phyloP scores from a whole-genome alignment of 2,888 invertebrate species.

The Chalcis sispes region DNA sequence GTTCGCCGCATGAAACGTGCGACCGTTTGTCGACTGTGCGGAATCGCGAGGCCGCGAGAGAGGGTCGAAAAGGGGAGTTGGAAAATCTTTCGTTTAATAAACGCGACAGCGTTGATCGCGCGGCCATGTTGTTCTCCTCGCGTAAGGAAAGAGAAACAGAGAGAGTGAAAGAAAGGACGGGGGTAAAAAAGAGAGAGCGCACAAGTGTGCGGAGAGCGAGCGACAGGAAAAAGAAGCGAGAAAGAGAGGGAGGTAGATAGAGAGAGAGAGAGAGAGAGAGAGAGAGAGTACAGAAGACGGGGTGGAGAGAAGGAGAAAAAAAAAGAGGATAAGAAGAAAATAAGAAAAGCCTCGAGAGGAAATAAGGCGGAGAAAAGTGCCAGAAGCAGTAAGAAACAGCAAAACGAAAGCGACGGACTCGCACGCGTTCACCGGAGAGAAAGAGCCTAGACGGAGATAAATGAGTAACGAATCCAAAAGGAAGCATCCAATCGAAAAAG shows the following conservation, averaged over 20 bases:
- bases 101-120: neutral
- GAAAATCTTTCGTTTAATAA: neutral
- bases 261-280: constrained; percentile 14
- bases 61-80: too few relatives aligned
- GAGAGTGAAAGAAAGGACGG: neutral
- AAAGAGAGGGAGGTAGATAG: neutral
- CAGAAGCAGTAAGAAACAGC: constrained; percentile 31
- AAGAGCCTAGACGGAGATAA: constrained; percentile 35
- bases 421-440: neutral
- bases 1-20: too few relatives aligned
- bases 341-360: constrained; percentile 16
- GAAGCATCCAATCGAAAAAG: constrained; percentile 33
- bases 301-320: neutral
- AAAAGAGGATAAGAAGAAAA: constrained; percentile 5
- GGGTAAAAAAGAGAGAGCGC: neutral
- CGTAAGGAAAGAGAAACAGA: too few relatives aligned
- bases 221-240: neutral
- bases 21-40: too few relatives aligned
- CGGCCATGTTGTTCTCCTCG: neutral
- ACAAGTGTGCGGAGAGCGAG: too few relatives aligned
- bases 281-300: neutral
- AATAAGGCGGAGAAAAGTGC: constrained; percentile 18
- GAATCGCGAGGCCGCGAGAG: too few relatives aligned
- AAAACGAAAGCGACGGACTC: constrained; percentile 31
- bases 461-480: constrained; percentile 39